Evolutionary conservation across 2,113 vertebrate genomes (phyloP), one percentile per base, ranked within the genome.

Genomic region (Blennius ocellaris): DNA sequence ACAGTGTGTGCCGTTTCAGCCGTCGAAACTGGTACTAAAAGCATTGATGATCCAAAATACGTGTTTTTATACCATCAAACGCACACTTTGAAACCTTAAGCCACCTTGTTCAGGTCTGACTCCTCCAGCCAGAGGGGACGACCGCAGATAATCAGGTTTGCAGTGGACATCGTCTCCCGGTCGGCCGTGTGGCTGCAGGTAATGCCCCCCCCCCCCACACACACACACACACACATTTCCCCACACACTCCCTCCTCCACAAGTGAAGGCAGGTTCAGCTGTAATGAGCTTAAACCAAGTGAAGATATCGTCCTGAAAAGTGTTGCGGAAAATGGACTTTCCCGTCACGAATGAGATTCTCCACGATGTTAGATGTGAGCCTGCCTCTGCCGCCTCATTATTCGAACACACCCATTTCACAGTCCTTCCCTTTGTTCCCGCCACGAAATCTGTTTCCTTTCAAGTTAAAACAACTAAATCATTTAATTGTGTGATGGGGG

Each of bases 401-500:
- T 14, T 62, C 49, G 77, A 81, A 84, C 64, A 60, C 61, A 52
- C 76, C 66, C 21, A 58, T 62, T 72, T 63, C 62, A 64, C 69
- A 40, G 61, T 47, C 49, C 11, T 57, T 73, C 61, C 17, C 59
- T 74, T 61, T 69, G 58, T 76, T 85, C 67, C 60, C 40, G 6
- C 38, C 48, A 52, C 11, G 52, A 66, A 82, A 86, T 79, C 65
- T 77, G 64, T 60, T 87, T 77, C 63, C 69, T 73, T 81, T 87
- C 82, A 79, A 78, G 57, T 83, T 83, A 78, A 87, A 86, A 83
- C 80, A 88, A 81, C 75, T 85, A 82, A 90, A 85, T 83, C 51
- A 58, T 83, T 88, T 78, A 84, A 87, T 81, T 83, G 84, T 80
- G 39, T 56, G 76, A 71, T 81, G 15, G 45, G 15, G 14, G 41